A percentile compares a stretch with the other conserved stretches of the same genome.
These are phyloP conservation scores for Branchipolynoe longqiensis DNA, from an alignment of 2,888 invertebrate species.

Conservation along the genomic window DNA sequence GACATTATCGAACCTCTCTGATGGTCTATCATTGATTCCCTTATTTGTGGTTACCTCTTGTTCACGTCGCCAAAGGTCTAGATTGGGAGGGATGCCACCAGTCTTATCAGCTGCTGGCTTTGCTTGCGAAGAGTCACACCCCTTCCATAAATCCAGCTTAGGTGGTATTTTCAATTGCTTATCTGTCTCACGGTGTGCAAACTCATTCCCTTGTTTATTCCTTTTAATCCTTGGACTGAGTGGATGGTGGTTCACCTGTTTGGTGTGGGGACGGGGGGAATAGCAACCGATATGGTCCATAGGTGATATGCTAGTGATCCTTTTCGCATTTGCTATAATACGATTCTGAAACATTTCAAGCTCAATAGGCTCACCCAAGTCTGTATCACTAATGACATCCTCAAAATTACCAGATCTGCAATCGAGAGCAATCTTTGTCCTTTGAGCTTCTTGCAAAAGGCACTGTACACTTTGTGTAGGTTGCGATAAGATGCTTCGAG, in stretches of 20 bases:
- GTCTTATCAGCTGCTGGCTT: neutral
- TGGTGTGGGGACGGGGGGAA: neutral
- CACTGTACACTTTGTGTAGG: no score
- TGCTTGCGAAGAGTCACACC: neutral
- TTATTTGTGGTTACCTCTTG: no score
- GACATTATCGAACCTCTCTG: no score
- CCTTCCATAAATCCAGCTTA: slow-evolving; percentile 14
- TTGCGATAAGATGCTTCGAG: no score
- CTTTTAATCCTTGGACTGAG: slow-evolving; percentile 1
- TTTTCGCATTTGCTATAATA: slow-evolving; percentile 7
- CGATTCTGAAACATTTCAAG: neutral
- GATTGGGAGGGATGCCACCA: neutral
- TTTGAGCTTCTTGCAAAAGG: neutral
- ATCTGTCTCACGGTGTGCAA: slow-evolving; percentile 1
- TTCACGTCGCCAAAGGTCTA: slow-evolving; percentile 9
- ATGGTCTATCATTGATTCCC: no score
- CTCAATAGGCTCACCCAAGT: neutral
- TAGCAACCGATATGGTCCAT: neutral
- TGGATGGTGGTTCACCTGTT: neutral
- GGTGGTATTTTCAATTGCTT: neutral
- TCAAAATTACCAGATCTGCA: neutral
- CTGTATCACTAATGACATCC: neutral
- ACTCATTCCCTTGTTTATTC: neutral
- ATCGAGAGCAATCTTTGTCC: neutral
- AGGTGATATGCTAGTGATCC: neutral